Evolutionary conservation across 1,140 invertebrate genomes (phyloP).

Genomic region (Lucilia sericata): DNA sequence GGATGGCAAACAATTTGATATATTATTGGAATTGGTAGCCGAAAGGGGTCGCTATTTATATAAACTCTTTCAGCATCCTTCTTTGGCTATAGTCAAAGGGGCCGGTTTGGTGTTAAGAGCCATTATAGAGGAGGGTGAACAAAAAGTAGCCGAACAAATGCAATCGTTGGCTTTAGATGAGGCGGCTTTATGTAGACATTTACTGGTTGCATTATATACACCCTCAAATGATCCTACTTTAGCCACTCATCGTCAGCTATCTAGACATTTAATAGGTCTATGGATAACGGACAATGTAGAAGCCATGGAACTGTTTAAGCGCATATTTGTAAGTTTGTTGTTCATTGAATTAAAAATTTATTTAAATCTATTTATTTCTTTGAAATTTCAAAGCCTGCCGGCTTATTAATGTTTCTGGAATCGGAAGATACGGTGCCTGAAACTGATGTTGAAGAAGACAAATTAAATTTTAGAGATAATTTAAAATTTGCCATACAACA

Average conservation of each 20-base stretch:
- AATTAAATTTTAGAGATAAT: conserved; percentile 91
- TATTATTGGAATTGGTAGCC: conserved; percentile 93
- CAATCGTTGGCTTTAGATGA: conserved; percentile 96
- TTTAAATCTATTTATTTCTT: too few relatives aligned
- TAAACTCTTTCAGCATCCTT: conserved; percentile 96
- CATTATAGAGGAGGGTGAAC: conserved; percentile 96
- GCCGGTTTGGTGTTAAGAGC: conserved; percentile 97
- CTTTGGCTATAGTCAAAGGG: conserved; percentile 97
- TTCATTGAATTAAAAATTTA: background rate
- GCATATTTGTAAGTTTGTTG: conserved; percentile 82
- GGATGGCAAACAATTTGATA: conserved; percentile 97
- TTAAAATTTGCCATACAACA: conserved; percentile 92
- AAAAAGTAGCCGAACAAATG: conserved; percentile 92
- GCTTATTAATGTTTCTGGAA: conserved; percentile 91
- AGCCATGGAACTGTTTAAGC: conserved; percentile 87
- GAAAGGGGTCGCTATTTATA: conserved; percentile 90
- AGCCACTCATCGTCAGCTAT: conserved; percentile 90
- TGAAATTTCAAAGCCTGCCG: conserved; percentile 76
- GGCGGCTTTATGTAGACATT: conserved; percentile 94
- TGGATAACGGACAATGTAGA: conserved; percentile 96
- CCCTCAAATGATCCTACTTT: conserved; percentile 81
- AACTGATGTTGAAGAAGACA: conserved; percentile 77
- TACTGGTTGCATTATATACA: conserved; percentile 91
- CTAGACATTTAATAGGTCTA: conserved; percentile 95
- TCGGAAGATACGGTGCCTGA: conserved; percentile 88